phyloP scores from a whole-genome alignment of 2,888 invertebrate species.

The Eumerus sabulonum region DNA sequence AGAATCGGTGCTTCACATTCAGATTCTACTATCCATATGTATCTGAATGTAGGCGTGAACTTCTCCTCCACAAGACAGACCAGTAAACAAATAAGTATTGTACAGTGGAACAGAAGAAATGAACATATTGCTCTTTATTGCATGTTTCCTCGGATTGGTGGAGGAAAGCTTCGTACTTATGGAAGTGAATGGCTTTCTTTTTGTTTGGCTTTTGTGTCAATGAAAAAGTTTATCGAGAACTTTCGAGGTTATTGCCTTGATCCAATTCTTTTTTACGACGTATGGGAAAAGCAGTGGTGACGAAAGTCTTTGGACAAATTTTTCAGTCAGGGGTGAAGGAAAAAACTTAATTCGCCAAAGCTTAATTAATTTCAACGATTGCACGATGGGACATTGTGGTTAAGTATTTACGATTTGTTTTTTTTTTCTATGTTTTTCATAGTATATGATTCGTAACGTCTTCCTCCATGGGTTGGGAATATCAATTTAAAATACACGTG shows the following conservation, averaged over 20 bases:
- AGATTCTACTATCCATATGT: not conserved
- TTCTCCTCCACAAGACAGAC: conserved; percentile 21
- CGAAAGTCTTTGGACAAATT: no score
- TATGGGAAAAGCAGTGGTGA: no score
- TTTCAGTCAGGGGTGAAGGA: no score
- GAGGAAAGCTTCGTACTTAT: conserved; percentile 9
- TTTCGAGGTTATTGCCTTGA: conserved; percentile 24
- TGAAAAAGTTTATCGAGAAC: conserved; percentile 2
- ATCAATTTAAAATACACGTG: no score
- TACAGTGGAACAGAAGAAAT: no score
- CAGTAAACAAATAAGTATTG: not conserved
- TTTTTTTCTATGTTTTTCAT: no score
- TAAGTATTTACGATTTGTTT: no score
- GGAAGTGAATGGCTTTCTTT: not conserved
- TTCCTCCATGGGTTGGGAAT: no score
- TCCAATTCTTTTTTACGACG: conserved; percentile 1
- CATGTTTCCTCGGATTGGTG: conserved; percentile 13
- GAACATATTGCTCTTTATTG: not conserved
- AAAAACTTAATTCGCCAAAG: no score
- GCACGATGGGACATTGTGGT: no score
- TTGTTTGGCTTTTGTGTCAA: not conserved
- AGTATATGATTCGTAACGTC: no score
- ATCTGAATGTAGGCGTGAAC: conserved; percentile 41
- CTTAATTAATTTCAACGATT: no score
- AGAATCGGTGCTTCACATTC: conserved; percentile 3